phyloP scores from a whole-genome alignment of 1,140 invertebrate species.

The Scaptomyza pallida region DNA sequence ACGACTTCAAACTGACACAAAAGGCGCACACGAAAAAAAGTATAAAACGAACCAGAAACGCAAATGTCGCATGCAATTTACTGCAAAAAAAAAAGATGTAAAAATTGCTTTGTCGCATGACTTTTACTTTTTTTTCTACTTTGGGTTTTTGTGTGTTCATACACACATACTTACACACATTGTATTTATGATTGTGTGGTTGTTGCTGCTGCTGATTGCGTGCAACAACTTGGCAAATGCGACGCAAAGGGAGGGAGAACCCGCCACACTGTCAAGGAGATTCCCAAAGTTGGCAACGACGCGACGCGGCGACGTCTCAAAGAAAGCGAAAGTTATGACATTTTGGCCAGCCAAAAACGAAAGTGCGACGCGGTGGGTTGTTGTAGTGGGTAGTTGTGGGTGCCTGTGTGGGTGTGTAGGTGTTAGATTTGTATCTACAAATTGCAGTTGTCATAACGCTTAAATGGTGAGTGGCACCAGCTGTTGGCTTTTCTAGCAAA shows the following conservation, averaged over 20 bases:
- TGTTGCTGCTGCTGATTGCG: slow-evolving; percentile 57
- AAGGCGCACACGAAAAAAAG: slow-evolving; percentile 50
- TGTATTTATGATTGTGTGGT: slow-evolving; percentile 30
- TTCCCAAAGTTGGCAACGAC: slow-evolving; percentile 24
- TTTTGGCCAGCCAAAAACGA: slow-evolving; percentile 68
- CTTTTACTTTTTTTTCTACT: slow-evolving; percentile 64
- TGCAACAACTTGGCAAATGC: slow-evolving; percentile 61
- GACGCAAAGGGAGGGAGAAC: slow-evolving; percentile 4
- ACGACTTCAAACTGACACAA: slow-evolving; percentile 62
- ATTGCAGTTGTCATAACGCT: slow-evolving; percentile 60
- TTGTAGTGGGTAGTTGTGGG: slow-evolving; percentile 29
- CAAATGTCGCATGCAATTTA: slow-evolving; percentile 73
- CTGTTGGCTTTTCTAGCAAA: no score
- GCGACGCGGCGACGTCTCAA: slow-evolving; percentile 15
- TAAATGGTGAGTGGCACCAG: slow-evolving; percentile 3
- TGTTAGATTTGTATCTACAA: slow-evolving; percentile 51
- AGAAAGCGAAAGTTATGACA: slow-evolving; percentile 78
- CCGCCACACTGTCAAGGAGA: neutral
- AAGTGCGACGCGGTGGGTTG: slow-evolving; percentile 40
- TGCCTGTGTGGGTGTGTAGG: slow-evolving; percentile 18
- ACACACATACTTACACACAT: slow-evolving; percentile 24
- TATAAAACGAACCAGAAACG: slow-evolving; percentile 15
- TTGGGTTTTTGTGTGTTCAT: slow-evolving; percentile 1
- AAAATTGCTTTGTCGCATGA: slow-evolving; percentile 61
- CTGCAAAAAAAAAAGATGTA: slow-evolving; percentile 57